These are phyloP conservation scores for Lepidochrysops patricia DNA, from an alignment of 2,888 invertebrate species.

Conservation along the genomic window DNA sequence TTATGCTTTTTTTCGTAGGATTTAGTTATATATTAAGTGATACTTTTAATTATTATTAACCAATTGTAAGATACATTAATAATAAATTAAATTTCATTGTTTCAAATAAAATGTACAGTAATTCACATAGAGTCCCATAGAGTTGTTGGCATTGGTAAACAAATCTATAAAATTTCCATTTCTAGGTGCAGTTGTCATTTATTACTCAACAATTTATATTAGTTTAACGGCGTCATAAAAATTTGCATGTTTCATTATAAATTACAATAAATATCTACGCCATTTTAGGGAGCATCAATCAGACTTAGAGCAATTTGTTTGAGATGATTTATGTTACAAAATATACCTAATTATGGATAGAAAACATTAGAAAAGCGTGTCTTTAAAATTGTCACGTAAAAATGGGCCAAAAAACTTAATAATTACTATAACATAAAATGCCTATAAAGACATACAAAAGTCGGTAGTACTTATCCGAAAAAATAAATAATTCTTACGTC, in stretches of 20 bases:
- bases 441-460: no score
- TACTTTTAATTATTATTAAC: no score
- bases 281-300: not conserved
- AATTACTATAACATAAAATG: no score
- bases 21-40: no score
- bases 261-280: not conserved
- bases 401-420: no score
- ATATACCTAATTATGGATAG: not conserved
- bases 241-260: not conserved
- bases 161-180: not conserved
- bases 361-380: not conserved
- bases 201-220: not conserved
- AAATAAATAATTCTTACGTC: not conserved
- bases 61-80: no score
- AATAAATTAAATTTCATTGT: not conserved
- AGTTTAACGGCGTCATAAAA: not conserved
- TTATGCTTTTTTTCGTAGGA: no score
- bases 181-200: not conserved
- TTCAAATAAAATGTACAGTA: not conserved
- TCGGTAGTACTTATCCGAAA: not conserved
- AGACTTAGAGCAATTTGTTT: not conserved
- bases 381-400: no score
- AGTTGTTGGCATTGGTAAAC: not conserved
- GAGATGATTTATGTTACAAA: not conserved
- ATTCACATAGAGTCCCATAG: not conserved